A percentile compares a stretch with the other conserved stretches of the same genome.
These are phyloP conservation scores for Asteroscopus sphinx DNA, from an alignment of 2,888 invertebrate species.

Conservation along the genomic window DNA sequence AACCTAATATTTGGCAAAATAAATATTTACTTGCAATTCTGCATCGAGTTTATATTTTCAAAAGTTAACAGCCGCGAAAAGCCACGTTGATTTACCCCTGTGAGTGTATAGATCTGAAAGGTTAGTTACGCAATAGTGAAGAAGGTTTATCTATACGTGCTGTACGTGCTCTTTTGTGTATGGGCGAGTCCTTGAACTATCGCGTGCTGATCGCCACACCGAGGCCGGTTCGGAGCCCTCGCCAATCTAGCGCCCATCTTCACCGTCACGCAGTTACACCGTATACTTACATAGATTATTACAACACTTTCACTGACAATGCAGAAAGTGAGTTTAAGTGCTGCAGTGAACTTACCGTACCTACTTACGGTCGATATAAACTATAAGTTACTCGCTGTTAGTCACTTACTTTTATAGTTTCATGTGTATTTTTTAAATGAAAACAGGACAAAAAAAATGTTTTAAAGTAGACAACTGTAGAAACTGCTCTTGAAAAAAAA, in stretches of 20 bases:
- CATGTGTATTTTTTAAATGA: too few relatives aligned
- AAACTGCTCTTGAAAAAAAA: too few relatives aligned
- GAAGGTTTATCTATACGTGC: constrained; percentile 54
- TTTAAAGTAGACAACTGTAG: too few relatives aligned
- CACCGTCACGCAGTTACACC: constrained; percentile 51
- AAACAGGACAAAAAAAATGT: too few relatives aligned
- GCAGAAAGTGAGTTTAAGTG: constrained; percentile 21
- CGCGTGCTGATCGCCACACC: constrained; percentile 75
- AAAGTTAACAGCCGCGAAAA: constrained; percentile 22
- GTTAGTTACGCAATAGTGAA: constrained; percentile 61
- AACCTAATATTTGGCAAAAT: too few relatives aligned
- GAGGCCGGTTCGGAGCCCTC: constrained; percentile 56
- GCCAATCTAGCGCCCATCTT: constrained; percentile 58
- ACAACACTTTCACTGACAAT: constrained; percentile 55
- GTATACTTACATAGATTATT: constrained; percentile 41
- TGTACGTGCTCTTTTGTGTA: constrained; percentile 48
- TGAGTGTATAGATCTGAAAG: constrained; percentile 43
- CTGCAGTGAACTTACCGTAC: neutral
- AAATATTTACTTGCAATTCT: neutral
- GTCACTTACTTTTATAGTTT: too few relatives aligned
- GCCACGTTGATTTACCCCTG: constrained; percentile 17
- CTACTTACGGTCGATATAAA: too few relatives aligned
- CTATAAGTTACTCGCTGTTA: too few relatives aligned
- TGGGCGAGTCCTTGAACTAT: constrained; percentile 80
- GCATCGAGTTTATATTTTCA: neutral